Base-by-base conservation (phyloP, 2,888 invertebrate species). In the Anthrax anthrax region DNA sequence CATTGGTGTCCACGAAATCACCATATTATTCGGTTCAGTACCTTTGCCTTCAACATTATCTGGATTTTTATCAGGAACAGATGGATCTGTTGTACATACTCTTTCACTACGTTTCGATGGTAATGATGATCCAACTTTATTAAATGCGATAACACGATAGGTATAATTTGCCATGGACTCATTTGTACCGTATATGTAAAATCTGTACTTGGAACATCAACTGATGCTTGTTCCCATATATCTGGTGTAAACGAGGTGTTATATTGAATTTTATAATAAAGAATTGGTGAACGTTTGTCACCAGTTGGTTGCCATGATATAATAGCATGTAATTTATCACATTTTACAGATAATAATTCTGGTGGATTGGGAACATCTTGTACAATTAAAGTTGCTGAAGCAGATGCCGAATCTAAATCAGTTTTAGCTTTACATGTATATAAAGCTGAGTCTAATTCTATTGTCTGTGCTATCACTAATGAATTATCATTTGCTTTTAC, bases 1-100 rank as follows among this genome's bases (percentile, higher is more conserved):
- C 95, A 98, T 96, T 53, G 84, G 82, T 58, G 92, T 88, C 97
- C 97, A 98, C 1, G 81, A 78, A 60, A 98, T 92, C 50, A 94
- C 83, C 62, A 98, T 76, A 67, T 94, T 94, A 56, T 80, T 83
- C 1, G 94, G 91, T 47, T 81, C 79, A 8, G 82, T 80, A 52
- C 95, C 95, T 63, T 83, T 81, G 1, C 92, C 95, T 61, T 81
- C 78, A 0, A 97, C 94, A 61, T 90, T 88, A 55, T 86, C 85
- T 0, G 97, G 97, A 71, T 97, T 95, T 69, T 86, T 88, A 65
- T 78, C 80, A 0, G 97, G 98, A 46, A 88, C 81, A 64, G 85
- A 86, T 23, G 86, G 80, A 55, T 83, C 80, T 1, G 96, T 95
- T 43, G 79, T 79, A 65, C 97, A 98, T 34, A 81, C 75, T 19